Conservation (phyloP, 1,140 invertebrate species). For the Drosophila bipectinata region DNA sequence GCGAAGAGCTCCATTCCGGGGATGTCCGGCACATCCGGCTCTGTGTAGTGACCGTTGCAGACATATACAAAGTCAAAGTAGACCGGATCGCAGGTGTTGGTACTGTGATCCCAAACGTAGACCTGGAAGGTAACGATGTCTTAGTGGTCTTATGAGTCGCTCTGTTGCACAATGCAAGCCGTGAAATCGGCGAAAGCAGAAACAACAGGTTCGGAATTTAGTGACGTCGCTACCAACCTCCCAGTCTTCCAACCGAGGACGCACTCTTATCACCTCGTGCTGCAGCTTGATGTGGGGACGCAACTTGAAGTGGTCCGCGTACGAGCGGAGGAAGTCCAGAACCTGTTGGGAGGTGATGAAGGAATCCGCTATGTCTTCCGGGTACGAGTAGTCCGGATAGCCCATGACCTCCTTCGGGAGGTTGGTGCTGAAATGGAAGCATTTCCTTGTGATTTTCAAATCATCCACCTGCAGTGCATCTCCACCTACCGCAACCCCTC, state of each 20-base stretch:
- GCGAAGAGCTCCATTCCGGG: constrained; percentile 88
- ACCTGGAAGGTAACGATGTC: constrained; percentile 44
- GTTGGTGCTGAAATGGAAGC: constrained; percentile 89
- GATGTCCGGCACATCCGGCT: constrained; percentile 87
- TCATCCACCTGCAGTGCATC: not conserved
- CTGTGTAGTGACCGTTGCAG: constrained; percentile 94
- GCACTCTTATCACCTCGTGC: constrained; percentile 81
- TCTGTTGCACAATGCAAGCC: constrained; percentile 3
- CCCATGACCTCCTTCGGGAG: constrained; percentile 96
- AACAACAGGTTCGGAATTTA: constrained; percentile 19
- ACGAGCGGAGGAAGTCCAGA: constrained; percentile 91
- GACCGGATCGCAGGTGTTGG: constrained; percentile 84
- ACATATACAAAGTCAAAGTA: constrained; percentile 93
- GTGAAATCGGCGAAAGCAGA: constrained; percentile 8
- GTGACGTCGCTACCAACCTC: constrained; percentile 74
- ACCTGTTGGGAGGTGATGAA: constrained; percentile 93
- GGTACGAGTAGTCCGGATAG: constrained; percentile 93
- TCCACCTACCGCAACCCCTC: constrained; percentile 84
- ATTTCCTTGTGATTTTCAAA: not conserved
- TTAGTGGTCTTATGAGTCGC: constrained; percentile 2
- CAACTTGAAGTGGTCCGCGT: constrained; percentile 88
- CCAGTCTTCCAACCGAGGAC: constrained; percentile 74
- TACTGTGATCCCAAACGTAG: constrained; percentile 86
- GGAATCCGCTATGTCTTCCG: constrained; percentile 87
- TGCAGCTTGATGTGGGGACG: constrained; percentile 72